These are phyloP conservation scores for Amblyopsis rosae DNA, from an alignment of 2,113 vertebrate genomes.

Conservation along the genomic window DNA sequence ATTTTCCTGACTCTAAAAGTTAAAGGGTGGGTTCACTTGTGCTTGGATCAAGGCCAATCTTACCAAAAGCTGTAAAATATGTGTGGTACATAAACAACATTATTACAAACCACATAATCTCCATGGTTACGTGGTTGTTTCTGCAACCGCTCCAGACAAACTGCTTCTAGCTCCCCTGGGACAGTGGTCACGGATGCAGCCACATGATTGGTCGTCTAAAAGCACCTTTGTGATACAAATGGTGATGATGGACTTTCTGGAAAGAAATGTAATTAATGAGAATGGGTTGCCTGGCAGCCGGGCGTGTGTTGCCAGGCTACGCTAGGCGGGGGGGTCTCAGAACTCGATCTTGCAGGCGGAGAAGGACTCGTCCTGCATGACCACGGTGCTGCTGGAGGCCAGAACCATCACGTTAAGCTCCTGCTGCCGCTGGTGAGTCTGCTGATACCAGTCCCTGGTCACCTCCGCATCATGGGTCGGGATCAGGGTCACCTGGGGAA, in stretches of 20 bases:
- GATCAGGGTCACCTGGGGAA: conserved; percentile 90
- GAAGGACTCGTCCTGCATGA: conserved; percentile 99
- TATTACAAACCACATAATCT: no score
- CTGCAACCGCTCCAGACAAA: background rate
- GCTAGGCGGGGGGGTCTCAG: conserved; percentile 70
- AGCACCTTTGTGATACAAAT: conserved; percentile 37
- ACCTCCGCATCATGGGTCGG: conserved; percentile 98
- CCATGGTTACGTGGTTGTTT: no score
- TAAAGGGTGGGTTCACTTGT: conserved; percentile 32
- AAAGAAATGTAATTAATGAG: background rate
- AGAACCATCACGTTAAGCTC: conserved; percentile 97
- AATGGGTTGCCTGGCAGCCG: conserved; percentile 35
- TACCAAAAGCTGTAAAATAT: background rate
- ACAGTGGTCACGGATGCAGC: conserved; percentile 1
- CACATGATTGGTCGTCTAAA: conserved; percentile 7
- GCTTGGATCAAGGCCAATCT: conserved; percentile 40
- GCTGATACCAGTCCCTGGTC: conserved; percentile 98
- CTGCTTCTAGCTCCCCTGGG: background rate
- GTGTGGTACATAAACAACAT: no score
- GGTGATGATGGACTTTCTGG: conserved; percentile 4
- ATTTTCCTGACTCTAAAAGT: conserved; percentile 14
- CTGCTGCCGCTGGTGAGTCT: conserved; percentile 96
- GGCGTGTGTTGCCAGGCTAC: conserved; percentile 36
- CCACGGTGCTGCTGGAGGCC: conserved; percentile 98
- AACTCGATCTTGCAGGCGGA: conserved; percentile 99